These are phyloP conservation scores for Apteryx owenii DNA, from an alignment of 2,113 vertebrate species.

Conservation along the genomic window DNA sequence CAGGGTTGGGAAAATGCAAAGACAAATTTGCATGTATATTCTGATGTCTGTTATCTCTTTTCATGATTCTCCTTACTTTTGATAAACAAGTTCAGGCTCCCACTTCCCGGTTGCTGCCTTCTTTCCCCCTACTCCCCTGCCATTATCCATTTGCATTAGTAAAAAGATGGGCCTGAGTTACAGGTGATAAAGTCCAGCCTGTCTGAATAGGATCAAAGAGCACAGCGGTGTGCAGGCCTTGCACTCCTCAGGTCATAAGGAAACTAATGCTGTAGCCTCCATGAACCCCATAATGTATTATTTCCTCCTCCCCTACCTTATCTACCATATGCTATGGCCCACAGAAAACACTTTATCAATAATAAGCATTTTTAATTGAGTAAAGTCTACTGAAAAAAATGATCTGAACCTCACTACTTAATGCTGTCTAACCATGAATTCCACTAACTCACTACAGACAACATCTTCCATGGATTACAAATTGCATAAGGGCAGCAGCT, in stretches of 20 bases:
- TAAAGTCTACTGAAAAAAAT: background rate
- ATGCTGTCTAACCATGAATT: background rate
- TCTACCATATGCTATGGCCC: background rate
- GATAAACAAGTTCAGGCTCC: background rate
- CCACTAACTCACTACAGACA: background rate
- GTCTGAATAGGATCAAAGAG: background rate
- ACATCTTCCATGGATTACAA: background rate
- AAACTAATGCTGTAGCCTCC: background rate
- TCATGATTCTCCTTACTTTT: background rate
- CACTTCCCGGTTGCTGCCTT: background rate
- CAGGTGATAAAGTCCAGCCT: background rate
- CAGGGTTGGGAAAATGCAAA: background rate
- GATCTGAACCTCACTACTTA: background rate
- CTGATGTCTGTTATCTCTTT: background rate
- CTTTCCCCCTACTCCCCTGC: background rate
- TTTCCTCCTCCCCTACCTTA: background rate
- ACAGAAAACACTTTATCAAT: background rate
- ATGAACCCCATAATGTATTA: background rate
- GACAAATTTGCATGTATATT: background rate
- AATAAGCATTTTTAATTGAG: background rate
- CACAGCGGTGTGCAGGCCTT: background rate
- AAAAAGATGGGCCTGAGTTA: background rate
- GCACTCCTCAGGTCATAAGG: background rate
- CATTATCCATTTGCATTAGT: background rate
- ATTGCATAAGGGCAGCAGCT: background rate